A percentile compares a stretch with the other conserved stretches of the same genome.
phyloP scores from a whole-genome alignment of 2,888 invertebrate genomes.

The Dicyrtomina minuta region DNA sequence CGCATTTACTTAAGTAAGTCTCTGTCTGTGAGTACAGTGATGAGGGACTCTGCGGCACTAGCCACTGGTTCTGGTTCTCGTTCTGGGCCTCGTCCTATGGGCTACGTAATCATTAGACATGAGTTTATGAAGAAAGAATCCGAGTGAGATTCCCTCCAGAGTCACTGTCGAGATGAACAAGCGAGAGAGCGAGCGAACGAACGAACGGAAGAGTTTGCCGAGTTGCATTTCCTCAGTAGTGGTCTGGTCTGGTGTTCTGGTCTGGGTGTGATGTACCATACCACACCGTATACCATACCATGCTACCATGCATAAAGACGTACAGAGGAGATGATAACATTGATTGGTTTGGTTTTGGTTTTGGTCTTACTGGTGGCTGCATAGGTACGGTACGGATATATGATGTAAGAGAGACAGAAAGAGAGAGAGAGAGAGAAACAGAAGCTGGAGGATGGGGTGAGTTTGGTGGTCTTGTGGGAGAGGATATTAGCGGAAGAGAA shows the following conservation, averaged over 20 bases:
- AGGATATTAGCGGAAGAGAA: neutral
- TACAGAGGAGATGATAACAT: neutral
- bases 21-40: too few relatives aligned
- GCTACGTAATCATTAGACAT: slow-evolving; percentile 4
- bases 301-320: neutral
- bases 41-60: too few relatives aligned
- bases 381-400: neutral
- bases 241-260: neutral
- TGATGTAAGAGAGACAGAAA: too few relatives aligned
- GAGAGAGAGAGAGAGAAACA: too few relatives aligned
- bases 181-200: too few relatives aligned
- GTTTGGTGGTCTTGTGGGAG: neutral
- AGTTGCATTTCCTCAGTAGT: slow-evolving; percentile 7
- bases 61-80: too few relatives aligned
- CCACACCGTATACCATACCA: neutral
- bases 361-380: too few relatives aligned
- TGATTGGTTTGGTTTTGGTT: too few relatives aligned
- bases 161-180: neutral
- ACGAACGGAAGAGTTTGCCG: slow-evolving; percentile 16
- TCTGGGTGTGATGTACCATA: neutral
- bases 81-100: too few relatives aligned
- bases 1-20: neutral
- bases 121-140: neutral
- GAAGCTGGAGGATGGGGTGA: neutral
- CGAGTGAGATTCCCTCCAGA: slow-evolving; percentile 2